phyloP scores from a whole-genome alignment of 2,888 invertebrate species.

The Drosophila fungiperda region DNA sequence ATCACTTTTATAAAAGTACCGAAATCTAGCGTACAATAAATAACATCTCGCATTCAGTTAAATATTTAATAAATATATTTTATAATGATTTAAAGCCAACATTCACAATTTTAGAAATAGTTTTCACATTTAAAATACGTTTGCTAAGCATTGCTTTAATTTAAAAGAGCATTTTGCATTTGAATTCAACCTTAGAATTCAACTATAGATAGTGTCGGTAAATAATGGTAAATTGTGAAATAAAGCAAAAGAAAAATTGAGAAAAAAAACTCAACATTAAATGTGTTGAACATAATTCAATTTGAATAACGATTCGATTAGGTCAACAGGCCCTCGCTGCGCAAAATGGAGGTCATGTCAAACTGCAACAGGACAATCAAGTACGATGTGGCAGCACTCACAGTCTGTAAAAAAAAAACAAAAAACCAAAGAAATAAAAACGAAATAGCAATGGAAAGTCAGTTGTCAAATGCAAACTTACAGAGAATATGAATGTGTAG shows the following conservation, averaged over 20 bases:
- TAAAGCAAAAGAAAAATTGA: conserved; percentile 2
- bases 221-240: conserved; percentile 7
- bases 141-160: background rate
- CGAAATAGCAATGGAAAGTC: background rate
- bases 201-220: conserved; percentile 8
- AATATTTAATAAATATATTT: background rate
- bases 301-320: conserved; percentile 31
- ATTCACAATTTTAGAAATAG: background rate
- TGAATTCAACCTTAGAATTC: background rate
- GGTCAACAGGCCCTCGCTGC: conserved; percentile 76
- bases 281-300: conserved; percentile 35
- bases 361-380: conserved; percentile 85
- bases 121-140: background rate
- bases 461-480: conserved; percentile 50
- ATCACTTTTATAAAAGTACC: background rate
- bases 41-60: background rate
- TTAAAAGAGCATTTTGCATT: conserved; percentile 12
- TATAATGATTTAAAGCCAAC: background rate
- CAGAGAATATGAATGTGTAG: conserved; percentile 85
- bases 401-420: conserved; percentile 73
- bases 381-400: conserved; percentile 85
- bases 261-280: background rate
- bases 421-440: background rate
- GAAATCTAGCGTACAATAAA: background rate
- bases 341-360: conserved; percentile 83